These are phyloP conservation scores for Salvelinus namaycush DNA, from an alignment of 2,113 vertebrate genomes.

Conservation along the genomic window DNA sequence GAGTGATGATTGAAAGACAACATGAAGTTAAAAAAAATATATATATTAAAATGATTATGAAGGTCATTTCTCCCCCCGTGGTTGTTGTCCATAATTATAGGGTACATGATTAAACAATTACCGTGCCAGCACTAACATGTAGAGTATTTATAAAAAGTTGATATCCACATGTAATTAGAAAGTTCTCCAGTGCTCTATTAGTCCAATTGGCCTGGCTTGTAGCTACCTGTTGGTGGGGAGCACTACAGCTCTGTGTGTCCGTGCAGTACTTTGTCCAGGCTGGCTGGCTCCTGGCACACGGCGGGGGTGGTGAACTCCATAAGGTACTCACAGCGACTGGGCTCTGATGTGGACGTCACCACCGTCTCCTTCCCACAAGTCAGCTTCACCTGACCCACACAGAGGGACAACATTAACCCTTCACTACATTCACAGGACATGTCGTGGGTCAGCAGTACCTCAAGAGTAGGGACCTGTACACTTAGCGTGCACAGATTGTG, in stretches of 20 bases:
- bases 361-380: conserved; percentile 86
- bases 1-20: no score
- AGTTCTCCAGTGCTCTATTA: not conserved
- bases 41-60: no score
- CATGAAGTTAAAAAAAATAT: no score
- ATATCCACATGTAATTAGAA: no score
- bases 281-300: conserved; percentile 75
- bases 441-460: not conserved
- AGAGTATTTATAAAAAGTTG: no score
- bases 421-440: not conserved
- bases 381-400: conserved; percentile 79
- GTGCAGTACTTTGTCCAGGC: not conserved
- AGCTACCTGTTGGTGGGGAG: conserved; percentile 45
- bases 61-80: not conserved
- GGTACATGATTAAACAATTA: no score
- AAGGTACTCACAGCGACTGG: conserved; percentile 90
- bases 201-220: not conserved
- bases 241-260: conserved; percentile 76
- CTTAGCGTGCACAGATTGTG: no score
- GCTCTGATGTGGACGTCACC: conserved; percentile 83
- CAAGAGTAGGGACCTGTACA: no score
- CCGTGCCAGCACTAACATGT: no score
- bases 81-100: conserved; percentile 7
- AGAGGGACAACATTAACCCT: conserved; percentile 1
- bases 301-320: conserved; percentile 90